Base-by-base conservation (phyloP, 2,888 invertebrate genomes). In the Sinodicranocentrus sp. region DNA sequence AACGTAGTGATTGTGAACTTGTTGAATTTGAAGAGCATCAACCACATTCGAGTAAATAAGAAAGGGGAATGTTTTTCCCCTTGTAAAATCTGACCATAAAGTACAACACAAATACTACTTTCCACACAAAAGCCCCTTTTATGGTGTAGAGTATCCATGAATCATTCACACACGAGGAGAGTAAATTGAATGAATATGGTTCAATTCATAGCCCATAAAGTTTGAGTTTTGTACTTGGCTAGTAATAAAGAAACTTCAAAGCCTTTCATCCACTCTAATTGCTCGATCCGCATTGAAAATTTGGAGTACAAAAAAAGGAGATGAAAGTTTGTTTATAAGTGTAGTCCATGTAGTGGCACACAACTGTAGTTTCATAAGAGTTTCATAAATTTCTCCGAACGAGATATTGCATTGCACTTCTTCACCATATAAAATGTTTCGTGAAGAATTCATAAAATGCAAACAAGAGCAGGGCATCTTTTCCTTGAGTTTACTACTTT, bases 391-490 rank as follows among this genome's bases (percentile, higher is more conserved):
- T 48, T 19, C 44, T 63, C 5, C 43, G 26, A 48, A 26, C 23
- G 25, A 52, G 52, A 63, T 59, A n/a, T 59, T 59, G 19, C 43
- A 33, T 21, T n/a, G 19, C 48, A 13, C 48, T 48, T 48, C 48
- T 21, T 23, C 6, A 23, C 19, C 5, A 48, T 44, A 76, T 67
- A 33, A 59, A 77, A 77, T 68, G 13, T 52, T 13, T 2, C 5
- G 17, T 43, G 28, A 57, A 23, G 39, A 68, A 77, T 68, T 68
- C 77, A 77, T 77, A 77, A 57, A 77, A 77, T 75, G 52, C 75
- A 76, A 67, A 76, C 67, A 57, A 65, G 65, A 19, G 33, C 3
- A 48, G 21, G 19, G 57, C 23, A 13, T 65, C 21, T 23, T 39
- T 52, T 52, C 13, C 15, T 25, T 15, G 33, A 33, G n/a, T 52